Base-by-base conservation (phyloP, 2,888 invertebrate genomes). In the Brenthis hecate region DNA sequence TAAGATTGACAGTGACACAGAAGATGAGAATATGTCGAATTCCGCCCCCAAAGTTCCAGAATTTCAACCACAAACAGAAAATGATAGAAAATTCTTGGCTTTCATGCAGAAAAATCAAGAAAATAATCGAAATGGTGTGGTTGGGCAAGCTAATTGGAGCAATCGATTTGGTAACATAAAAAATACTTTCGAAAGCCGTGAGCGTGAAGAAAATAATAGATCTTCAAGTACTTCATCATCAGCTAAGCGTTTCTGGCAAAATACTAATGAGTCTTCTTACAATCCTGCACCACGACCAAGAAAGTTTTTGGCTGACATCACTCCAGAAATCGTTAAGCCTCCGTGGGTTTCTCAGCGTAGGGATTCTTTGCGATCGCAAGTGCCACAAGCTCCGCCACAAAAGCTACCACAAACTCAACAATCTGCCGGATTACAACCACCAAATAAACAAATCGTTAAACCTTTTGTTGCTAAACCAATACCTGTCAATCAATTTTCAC, bases 81-180 rank as follows among this genome's bases (percentile, higher is more conserved):
- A 96, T 78, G 98, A 98, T 81, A 94, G 94, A 66, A 97, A 97
- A 81, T 97, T 97, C 80, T 86, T 97, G 62, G 97, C 97, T 0
- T 96, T 98, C 76, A 95, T 98, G 81, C 95, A 95, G 74, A 96
- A 96, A 79, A 96, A 94, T 78, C 94, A 94, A 56, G 93, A 80
- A 19, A 80, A 79, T 8, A 81, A 81, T 14, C 77, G 80, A 3
- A 80, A 79, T 11, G 66, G 75, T 2, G 76, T 69, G 0, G 77
- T 80, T 57, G 86, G 88, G 65, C 74, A 92, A 51, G 78, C 95
- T 51, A 96, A 96, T 78, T 98, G 98, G 97, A 96, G 95, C 77
- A 96, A 93, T 78, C 94, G 97, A 72, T 98, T 98, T 81, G 96
- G 96, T 0, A 96, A 96, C 77, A 96, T 98, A 50, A 97, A 97